Evolutionary conservation across 2,888 invertebrate species (phyloP).

Genomic region (Adela reaumurella): DNA sequence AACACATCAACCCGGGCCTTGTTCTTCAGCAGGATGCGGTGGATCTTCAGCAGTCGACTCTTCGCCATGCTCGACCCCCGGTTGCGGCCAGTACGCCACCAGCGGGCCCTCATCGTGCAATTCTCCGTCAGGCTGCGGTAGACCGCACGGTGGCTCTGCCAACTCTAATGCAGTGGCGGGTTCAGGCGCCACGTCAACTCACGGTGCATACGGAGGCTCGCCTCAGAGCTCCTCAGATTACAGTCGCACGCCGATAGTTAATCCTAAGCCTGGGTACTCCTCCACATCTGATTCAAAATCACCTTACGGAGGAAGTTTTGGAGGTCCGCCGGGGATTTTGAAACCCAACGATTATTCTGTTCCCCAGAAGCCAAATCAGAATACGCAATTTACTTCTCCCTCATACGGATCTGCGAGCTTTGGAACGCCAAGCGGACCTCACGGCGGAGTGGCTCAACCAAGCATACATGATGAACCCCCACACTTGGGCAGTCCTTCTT

Average conservation of each 20-base stretch:
- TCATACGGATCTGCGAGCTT: slow-evolving; percentile 4
- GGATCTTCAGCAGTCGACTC: not conserved
- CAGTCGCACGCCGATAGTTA: not conserved
- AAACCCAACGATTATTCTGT: slow-evolving; percentile 24
- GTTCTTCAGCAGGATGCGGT: not conserved
- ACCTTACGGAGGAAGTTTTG: slow-evolving; percentile 24
- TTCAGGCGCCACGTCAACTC: slow-evolving; percentile 14
- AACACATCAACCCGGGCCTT: not conserved
- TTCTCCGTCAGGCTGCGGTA: not conserved
- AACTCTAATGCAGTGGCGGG: slow-evolving; percentile 12
- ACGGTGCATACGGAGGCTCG: slow-evolving; percentile 14
- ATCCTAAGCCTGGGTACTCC: not conserved
- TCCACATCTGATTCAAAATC: not conserved
- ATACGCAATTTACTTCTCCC: slow-evolving; percentile 7
- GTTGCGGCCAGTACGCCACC: not conserved
- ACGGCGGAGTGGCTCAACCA: slow-evolving; percentile 7
- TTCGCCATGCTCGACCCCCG: not conserved
- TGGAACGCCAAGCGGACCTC: slow-evolving; percentile 12
- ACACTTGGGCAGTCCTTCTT: not conserved
- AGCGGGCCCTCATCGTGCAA: not conserved
- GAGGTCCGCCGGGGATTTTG: slow-evolving; percentile 25
- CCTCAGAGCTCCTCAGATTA: slow-evolving; percentile 7
- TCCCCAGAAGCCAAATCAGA: slow-evolving; percentile 13
- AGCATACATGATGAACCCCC: not conserved
- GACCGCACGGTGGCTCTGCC: slow-evolving; percentile 4